Evolutionary conservation across 2,797 vertebrate genomes (phyloP).

Genomic region (Oceanodroma leucorhoa): DNA sequence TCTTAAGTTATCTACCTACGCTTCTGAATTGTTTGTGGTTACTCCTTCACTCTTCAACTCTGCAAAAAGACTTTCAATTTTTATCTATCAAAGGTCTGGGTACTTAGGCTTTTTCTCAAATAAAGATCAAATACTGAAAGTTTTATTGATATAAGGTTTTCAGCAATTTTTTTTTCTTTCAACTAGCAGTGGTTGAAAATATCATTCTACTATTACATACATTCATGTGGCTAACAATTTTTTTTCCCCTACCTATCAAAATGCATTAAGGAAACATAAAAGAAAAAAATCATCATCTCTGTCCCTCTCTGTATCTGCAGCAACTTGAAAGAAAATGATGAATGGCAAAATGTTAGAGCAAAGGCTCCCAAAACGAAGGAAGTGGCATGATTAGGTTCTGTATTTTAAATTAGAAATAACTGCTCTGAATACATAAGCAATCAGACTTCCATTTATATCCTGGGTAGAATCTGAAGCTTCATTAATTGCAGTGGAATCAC

Average conservation of each 20-base stretch:
- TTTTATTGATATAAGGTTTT: not conserved
- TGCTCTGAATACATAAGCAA: conserved; percentile 60
- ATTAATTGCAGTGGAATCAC: conserved; percentile 62
- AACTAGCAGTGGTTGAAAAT: not conserved
- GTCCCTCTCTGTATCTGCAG: conserved; percentile 39
- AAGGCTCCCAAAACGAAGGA: conserved; percentile 44
- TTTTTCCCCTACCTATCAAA: conserved; percentile 13
- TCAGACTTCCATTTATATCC: conserved; percentile 46
- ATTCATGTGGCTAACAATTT: conserved; percentile 7
- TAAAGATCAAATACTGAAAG: not conserved
- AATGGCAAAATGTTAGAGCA: conserved; percentile 60
- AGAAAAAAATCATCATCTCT: conserved; percentile 5
- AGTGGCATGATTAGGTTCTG: conserved; percentile 48
- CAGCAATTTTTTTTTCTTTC: not conserved
- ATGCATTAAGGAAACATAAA: conserved; percentile 52
- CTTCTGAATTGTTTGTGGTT: not conserved
- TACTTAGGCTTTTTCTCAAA: not conserved
- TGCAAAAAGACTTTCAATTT: not conserved
- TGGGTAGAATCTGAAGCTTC: conserved; percentile 24
- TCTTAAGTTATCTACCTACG: not conserved
- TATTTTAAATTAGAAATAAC: conserved; percentile 68
- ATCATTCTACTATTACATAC: not conserved
- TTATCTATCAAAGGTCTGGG: not conserved
- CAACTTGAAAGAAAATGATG: conserved; percentile 66
- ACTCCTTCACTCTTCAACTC: not conserved